A percentile compares a stretch with the other conserved stretches of the same genome.
These are phyloP conservation scores for Tenodera sinensis DNA, from an alignment of 2,888 invertebrate genomes.

Conservation along the genomic window DNA sequence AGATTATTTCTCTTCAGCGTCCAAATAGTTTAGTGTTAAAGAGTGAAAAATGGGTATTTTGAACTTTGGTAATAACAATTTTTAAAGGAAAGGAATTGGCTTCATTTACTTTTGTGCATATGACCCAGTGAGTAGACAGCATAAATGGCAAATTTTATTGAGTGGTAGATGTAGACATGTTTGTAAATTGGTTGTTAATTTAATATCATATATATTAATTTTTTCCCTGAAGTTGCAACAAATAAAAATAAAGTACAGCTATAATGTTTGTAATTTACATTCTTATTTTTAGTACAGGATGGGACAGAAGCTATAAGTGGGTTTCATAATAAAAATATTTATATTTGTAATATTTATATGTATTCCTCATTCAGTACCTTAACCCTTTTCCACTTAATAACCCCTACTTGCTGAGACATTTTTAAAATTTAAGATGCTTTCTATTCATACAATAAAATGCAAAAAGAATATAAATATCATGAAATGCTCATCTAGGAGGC, in stretches of 20 bases:
- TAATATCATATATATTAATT: neutral
- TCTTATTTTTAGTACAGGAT: too few relatives aligned
- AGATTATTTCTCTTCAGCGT: neutral
- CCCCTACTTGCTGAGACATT: too few relatives aligned
- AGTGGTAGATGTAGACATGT: neutral
- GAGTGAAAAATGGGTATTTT: neutral
- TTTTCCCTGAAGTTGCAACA: neutral
- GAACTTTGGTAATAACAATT: neutral
- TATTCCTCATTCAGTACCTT: too few relatives aligned
- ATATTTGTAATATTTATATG: too few relatives aligned
- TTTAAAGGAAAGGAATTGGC: neutral
- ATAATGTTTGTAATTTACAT: neutral
- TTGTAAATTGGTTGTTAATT: neutral
- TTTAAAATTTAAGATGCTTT: too few relatives aligned
- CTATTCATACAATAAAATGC: too few relatives aligned
- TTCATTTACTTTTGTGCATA: neutral
- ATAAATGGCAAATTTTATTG: neutral
- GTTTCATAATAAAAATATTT: too few relatives aligned
- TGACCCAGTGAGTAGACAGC: neutral
- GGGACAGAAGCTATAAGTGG: too few relatives aligned
- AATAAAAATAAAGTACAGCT: neutral
- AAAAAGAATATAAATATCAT: too few relatives aligned
- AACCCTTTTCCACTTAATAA: too few relatives aligned
- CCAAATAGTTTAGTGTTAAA: neutral
- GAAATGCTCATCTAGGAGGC: too few relatives aligned